Evolutionary conservation across 2,888 invertebrate species (phyloP), one percentile per base, ranked within the genome.

Genomic region (Lissonota sp.): DNA sequence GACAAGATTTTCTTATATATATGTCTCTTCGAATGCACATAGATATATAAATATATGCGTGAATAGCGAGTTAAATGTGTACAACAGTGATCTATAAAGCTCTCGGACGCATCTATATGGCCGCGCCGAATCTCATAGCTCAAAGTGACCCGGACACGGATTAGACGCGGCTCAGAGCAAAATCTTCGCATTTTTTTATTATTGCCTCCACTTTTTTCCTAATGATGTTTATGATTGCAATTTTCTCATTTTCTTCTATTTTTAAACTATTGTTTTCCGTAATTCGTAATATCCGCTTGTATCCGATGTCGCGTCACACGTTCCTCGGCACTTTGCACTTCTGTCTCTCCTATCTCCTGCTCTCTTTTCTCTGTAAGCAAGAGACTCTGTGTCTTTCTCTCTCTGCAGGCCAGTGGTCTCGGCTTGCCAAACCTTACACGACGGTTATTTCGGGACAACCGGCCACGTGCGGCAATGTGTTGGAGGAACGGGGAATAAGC

Each of bases 401-500:
- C 83, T 84, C 83, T 86, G 80, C n/a, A n/a, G n/a, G 86, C 86
- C 84, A 84, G 84, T 86, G 80, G 83, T 86, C 84, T 85, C 77
- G 69, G 84, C 84, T 88, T 90, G 90, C 91, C 88, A 90, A 89
- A 88, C 85, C 85, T 80, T 92, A 87, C 90, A 86, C 83, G 82
- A 83, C 88, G 88, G 90, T 90, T 90, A 90, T 92, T 89, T 90
- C 85, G 83, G 88, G 91, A 87, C 82, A 62, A 57, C 76, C 85
- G 26, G 86, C 88, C 92, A 91, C 91, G 91, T 91, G 91, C 88
- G 87, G 85, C 86, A 86, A 82, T 86, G 89, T 88, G 86, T 88
- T 88, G 83, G 88, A 85, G 84, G 67, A 85, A 82, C 82, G 84
- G 12, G 67, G 71, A 44, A 66, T 57, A 66, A 51, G 16, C 66